A percentile compares a stretch with the other conserved stretches of the same genome.
Conservation (phyloP, 2,797 vertebrate species). For the Pipistrellus kuhlii region DNA sequence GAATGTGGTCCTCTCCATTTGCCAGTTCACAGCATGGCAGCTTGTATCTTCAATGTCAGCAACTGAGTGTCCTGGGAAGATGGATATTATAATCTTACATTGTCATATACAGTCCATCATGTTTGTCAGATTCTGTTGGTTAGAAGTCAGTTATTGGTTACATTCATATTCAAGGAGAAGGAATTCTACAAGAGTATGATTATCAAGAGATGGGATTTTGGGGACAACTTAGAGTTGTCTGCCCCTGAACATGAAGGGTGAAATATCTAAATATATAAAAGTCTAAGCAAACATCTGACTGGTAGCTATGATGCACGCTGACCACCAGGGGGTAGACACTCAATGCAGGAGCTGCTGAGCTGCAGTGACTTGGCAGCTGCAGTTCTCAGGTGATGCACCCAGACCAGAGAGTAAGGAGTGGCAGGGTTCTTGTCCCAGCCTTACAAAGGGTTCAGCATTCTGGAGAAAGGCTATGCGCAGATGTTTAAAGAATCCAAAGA, state of each 20-base stretch:
- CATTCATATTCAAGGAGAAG: neutral
- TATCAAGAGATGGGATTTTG: neutral
- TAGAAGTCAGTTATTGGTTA: slow-evolving; percentile 23
- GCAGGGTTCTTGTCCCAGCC: too few relatives aligned
- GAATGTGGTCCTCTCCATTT: neutral
- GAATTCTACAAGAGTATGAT: neutral
- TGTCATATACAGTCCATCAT: neutral
- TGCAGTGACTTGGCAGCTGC: too few relatives aligned
- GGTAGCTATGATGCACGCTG: too few relatives aligned
- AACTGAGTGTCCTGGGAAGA: neutral
- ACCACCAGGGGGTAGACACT: too few relatives aligned
- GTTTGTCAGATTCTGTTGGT: slow-evolving; percentile 26
- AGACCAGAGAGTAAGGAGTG: too few relatives aligned
- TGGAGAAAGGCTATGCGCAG: too few relatives aligned
- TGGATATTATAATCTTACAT: neutral
- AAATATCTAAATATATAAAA: too few relatives aligned
- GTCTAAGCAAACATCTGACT: too few relatives aligned
- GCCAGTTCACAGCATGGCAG: neutral
- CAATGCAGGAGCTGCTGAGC: too few relatives aligned
- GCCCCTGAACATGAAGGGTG: neutral
- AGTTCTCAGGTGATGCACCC: too few relatives aligned
- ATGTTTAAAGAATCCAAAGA: too few relatives aligned
- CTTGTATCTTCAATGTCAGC: slow-evolving; percentile 16
- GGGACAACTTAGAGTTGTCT: neutral
- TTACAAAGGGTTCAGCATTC: too few relatives aligned